Evolutionary conservation across 2,113 vertebrate species (phyloP), one percentile per base, ranked within the genome.

Genomic region (Takifugu flavidus): DNA sequence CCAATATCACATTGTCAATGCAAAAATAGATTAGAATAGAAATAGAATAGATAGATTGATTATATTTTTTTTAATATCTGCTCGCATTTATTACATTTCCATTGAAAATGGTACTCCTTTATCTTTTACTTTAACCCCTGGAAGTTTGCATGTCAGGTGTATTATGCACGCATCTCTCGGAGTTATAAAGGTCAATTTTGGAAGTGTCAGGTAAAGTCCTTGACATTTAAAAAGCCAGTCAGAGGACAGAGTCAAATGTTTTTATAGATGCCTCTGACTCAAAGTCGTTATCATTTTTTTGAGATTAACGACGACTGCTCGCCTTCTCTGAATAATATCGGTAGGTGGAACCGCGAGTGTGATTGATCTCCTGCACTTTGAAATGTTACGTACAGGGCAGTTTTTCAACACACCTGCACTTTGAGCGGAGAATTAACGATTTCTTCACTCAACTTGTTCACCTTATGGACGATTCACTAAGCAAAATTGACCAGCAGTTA

Each of bases 161-260:
- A 29, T 59, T 39, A 39, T 34, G 20, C 53, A 51, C 62, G 61
- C 25, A 76, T 54, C 65, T 76, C 56, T 82, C 72, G 5, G 59
- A 78, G 70, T 76, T 71, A 67, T 76, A 88, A 89, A 88, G 88
- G 86, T 89, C 85, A 88, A 74, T 86, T 84, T 10, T 78, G 25
- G 56, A 82, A 70, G 74, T 86, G 77, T 86, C 83, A 83, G 80
- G 80, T 86, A 84, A 85, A 86, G 83, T 90, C 81, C 85, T 82
- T 91, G 90, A 91, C 87, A 90, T 91, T 91, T 89, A 64, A 89
- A 90, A 88, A 83, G 80, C 77, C 72, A 85, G 86, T 88, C 68
- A 34, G 67, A 62, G 62, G 82, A 74, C 56, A 60, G 78, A 89
- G 77, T 86, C 74, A 67, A 75, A 83, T 67, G 57, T 73, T 80